Conservation (phyloP, 2,113 vertebrate species). For the Labrus mixtus region DNA sequence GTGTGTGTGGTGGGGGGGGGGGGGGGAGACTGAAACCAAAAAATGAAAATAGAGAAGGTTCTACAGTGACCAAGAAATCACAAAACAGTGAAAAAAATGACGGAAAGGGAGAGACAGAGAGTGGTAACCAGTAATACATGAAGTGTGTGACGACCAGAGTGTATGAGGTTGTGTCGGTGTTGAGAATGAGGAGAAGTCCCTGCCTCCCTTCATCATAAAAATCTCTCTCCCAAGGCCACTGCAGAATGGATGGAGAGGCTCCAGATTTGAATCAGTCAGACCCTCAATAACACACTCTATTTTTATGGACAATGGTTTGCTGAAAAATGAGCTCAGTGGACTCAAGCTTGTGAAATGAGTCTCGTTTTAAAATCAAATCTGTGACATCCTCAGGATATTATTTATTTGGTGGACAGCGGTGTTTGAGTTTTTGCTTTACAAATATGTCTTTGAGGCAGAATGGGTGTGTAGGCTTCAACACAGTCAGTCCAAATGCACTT, state of each 20-base stretch:
- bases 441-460: background rate
- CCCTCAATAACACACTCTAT: constrained; percentile 51
- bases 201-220: constrained; percentile 61
- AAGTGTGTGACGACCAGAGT: constrained; percentile 6
- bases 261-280: constrained; percentile 39
- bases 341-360: background rate
- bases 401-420: constrained; percentile 15
- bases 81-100: background rate
- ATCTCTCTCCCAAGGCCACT: constrained; percentile 53
- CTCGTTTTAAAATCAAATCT: constrained; percentile 2
- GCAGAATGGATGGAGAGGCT: constrained; percentile 43
- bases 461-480: background rate
- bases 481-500: background rate
- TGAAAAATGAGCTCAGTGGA: constrained; percentile 4
- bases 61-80: background rate
- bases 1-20: too few species aligned
- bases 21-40: background rate
- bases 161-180: constrained; percentile 28
- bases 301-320: constrained; percentile 15
- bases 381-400: too few species aligned
- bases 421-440: background rate
- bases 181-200: constrained; percentile 40
- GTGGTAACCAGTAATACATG: background rate
- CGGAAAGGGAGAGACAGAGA: constrained; percentile 17
- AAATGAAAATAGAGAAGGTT: constrained; percentile 9